Evolutionary conservation across 2,797 vertebrate species (phyloP).

Genomic region (Artibeus lituratus): DNA sequence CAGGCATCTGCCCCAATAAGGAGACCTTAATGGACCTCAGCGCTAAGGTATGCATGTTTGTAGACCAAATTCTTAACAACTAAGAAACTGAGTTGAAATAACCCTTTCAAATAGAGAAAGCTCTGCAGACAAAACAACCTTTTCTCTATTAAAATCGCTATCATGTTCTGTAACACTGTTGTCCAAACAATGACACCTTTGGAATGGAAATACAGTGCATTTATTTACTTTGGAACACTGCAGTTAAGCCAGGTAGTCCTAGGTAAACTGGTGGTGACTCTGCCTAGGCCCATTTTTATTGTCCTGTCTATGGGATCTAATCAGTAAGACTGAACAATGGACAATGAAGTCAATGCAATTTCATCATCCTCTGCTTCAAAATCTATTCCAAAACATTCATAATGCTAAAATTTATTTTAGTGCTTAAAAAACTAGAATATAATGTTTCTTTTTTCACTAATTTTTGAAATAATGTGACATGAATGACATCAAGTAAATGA

Average conservation of each 20-base stretch:
- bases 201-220: neutral
- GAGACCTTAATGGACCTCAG: slow-evolving; percentile 90
- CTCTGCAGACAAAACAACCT: neutral
- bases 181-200: neutral
- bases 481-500: neutral
- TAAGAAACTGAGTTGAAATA: neutral
- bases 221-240: neutral
- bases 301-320: neutral
- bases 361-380: neutral
- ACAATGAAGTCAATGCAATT: slow-evolving; percentile 10
- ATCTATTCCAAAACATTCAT: neutral
- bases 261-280: neutral
- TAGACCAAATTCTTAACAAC: neutral
- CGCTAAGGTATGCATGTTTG: slow-evolving; percentile 85
- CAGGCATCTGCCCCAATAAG: slow-evolving; percentile 90
- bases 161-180: neutral
- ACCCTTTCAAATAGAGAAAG: neutral
- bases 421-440: neutral
- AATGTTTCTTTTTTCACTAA: neutral
- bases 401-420: slow-evolving; percentile 37
- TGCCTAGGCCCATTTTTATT: neutral
- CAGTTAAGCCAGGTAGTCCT: neutral
- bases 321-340: too few relatives aligned
- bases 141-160: slow-evolving; percentile 22
- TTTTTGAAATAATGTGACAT: neutral